These are phyloP conservation scores for Mustelus asterias DNA, from an alignment of 2,113 vertebrate genomes.

Conservation along the genomic window DNA sequence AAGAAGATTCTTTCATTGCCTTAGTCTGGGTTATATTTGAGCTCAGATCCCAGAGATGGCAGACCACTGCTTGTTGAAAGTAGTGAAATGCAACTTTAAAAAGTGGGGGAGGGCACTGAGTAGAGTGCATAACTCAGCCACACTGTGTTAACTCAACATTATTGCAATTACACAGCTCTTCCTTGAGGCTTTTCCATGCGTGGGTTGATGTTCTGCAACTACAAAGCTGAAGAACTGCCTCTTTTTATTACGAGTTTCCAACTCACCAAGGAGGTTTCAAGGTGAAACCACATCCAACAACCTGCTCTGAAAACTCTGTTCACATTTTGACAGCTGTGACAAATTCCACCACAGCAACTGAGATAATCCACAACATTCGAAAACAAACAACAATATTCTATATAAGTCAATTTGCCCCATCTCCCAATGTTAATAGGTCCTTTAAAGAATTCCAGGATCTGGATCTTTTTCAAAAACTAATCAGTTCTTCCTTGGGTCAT, in stretches of 20 bases:
- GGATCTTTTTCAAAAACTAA: not conserved
- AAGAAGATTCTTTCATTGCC: not conserved
- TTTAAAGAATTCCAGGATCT: not conserved
- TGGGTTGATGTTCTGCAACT: not conserved
- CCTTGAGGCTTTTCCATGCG: not conserved
- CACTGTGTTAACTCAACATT: no score
- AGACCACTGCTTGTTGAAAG: not conserved
- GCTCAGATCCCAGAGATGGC: not conserved
- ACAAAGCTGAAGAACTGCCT: not conserved
- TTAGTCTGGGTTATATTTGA: not conserved
- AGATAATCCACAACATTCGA: not conserved
- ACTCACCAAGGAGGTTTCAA: not conserved
- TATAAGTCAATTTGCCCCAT: not conserved
- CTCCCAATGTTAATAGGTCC: not conserved
- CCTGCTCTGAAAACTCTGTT: not conserved
- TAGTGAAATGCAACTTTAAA: not conserved
- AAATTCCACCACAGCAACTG: not conserved
- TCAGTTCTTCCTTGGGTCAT: not conserved
- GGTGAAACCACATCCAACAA: not conserved
- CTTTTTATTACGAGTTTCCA: not conserved
- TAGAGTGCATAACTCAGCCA: not conserved
- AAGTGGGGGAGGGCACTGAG: not conserved
- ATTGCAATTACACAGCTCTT: not conserved
- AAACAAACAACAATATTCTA: not conserved
- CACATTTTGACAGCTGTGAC: not conserved